Evolutionary conservation across 2,113 vertebrate genomes (phyloP).

Genomic region (Phoxinus phoxinus): DNA sequence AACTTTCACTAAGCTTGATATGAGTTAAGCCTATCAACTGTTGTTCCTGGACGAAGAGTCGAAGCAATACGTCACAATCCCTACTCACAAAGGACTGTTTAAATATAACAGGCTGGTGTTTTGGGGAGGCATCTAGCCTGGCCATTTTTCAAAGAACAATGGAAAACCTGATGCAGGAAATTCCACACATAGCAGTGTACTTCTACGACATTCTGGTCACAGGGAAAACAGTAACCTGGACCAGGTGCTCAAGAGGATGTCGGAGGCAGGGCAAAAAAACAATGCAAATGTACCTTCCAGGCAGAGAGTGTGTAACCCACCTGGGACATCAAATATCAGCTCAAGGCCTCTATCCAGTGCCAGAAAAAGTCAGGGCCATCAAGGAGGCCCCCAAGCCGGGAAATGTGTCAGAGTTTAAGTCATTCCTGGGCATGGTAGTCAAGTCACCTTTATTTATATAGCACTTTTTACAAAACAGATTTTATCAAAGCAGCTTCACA

Average conservation of each 20-base stretch:
- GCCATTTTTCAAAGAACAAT: slow-evolving; percentile 51
- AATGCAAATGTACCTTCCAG: not conserved
- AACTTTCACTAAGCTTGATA: too few relatives aligned
- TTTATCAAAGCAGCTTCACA: too few relatives aligned
- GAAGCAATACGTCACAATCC: too few relatives aligned
- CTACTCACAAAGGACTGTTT: too few relatives aligned
- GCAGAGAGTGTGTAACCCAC: not conserved
- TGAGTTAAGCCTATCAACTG: too few relatives aligned
- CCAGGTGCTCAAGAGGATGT: too few relatives aligned
- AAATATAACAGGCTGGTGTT: too few relatives aligned
- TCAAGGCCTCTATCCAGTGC: slow-evolving; percentile 31
- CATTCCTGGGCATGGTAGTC: slow-evolving; percentile 45
- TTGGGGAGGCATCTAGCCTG: slow-evolving; percentile 7
- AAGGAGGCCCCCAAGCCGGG: slow-evolving; percentile 38
- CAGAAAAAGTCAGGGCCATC: slow-evolving; percentile 48
- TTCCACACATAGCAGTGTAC: slow-evolving; percentile 37
- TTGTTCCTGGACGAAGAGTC: too few relatives aligned
- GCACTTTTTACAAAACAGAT: too few relatives aligned
- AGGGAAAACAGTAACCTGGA: not conserved
- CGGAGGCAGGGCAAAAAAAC: not conserved
- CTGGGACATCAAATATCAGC: slow-evolving; percentile 38
- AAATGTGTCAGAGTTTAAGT: slow-evolving; percentile 17
- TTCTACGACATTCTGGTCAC: slow-evolving; percentile 42
- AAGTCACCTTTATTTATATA: too few relatives aligned
- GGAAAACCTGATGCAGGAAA: slow-evolving; percentile 39